phyloP scores from a whole-genome alignment of 2,888 invertebrate species.

The Caenorhabditis wallacei region DNA sequence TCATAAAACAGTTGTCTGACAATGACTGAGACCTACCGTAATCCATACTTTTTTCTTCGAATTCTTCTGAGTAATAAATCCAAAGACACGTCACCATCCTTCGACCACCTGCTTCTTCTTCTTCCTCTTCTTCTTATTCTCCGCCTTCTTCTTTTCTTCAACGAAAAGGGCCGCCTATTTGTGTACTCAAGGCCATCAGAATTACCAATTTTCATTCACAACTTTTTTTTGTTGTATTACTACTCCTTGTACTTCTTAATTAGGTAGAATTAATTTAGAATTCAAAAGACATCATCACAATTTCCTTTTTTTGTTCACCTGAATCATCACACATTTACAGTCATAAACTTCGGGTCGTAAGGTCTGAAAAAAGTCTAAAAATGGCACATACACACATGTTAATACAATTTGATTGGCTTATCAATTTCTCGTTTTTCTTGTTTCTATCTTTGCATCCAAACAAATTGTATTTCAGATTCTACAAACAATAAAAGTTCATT shows the following conservation, averaged over 20 bases:
- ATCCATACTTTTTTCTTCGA: not conserved
- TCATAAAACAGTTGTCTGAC: slow-evolving; percentile 39
- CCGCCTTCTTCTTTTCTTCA: slow-evolving; percentile 9
- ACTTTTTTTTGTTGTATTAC: not conserved
- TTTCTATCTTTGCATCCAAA: slow-evolving; percentile 5
- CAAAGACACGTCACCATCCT: slow-evolving; percentile 20
- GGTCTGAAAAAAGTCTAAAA: slow-evolving; percentile 45
- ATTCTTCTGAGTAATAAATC: slow-evolving; percentile 23
- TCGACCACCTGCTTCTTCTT: slow-evolving; percentile 26
- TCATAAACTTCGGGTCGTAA: slow-evolving; percentile 38
- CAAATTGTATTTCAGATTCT: slow-evolving; percentile 18
- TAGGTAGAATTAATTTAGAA: slow-evolving; percentile 21
- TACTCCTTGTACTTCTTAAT: slow-evolving; percentile 18
- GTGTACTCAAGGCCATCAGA: slow-evolving; percentile 35
- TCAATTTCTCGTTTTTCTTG: slow-evolving; percentile 8
- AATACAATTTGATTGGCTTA: slow-evolving; percentile 50
- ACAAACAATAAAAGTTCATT: not conserved
- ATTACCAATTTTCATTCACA: not conserved
- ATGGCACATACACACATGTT: slow-evolving; percentile 20
- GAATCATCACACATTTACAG: slow-evolving; percentile 27
- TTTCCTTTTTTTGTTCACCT: not conserved
- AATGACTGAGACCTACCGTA: slow-evolving; percentile 27
- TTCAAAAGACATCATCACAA: slow-evolving; percentile 18
- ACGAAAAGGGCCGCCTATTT: not conserved
- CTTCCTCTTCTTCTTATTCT: not conserved